Conservation (phyloP, 2,888 invertebrate genomes). For the Loripinus fragilis region DNA sequence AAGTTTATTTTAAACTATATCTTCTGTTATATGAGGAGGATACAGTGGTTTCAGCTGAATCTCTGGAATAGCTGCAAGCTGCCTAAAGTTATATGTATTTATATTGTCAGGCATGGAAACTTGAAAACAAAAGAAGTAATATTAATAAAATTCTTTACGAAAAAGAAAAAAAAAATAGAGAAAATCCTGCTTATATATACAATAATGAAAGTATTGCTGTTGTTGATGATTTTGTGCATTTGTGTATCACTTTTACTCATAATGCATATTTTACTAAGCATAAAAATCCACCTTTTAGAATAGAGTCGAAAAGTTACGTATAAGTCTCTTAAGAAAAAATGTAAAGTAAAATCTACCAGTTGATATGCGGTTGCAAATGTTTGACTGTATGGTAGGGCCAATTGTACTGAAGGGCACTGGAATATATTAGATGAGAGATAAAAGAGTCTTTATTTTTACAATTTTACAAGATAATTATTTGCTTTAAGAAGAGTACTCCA, state of each 20-base stretch:
- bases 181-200: background rate
- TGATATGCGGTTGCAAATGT: slow-evolving; percentile 8
- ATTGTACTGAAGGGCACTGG: background rate
- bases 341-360: slow-evolving; percentile 10
- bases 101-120: background rate
- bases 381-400: slow-evolving; percentile 16
- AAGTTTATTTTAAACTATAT: too few relatives aligned
- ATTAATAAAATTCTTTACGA: background rate
- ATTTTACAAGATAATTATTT: background rate
- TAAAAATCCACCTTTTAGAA: background rate
- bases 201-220: background rate
- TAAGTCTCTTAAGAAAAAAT: background rate
- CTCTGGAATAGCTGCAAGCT: background rate
- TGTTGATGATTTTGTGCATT: slow-evolving; percentile 16
- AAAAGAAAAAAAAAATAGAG: background rate
- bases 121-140: too few relatives aligned
- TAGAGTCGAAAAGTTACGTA: slow-evolving; percentile 12
- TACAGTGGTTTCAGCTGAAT: slow-evolving; percentile 2
- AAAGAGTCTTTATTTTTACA: slow-evolving; percentile 10
- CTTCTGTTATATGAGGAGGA: background rate
- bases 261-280: slow-evolving; percentile 1
- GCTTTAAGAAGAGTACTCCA: too few relatives aligned
- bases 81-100: background rate
- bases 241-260: background rate
- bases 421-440: background rate